phyloP scores from a whole-genome alignment of 2,888 invertebrate species.

The Papilio protenor region DNA sequence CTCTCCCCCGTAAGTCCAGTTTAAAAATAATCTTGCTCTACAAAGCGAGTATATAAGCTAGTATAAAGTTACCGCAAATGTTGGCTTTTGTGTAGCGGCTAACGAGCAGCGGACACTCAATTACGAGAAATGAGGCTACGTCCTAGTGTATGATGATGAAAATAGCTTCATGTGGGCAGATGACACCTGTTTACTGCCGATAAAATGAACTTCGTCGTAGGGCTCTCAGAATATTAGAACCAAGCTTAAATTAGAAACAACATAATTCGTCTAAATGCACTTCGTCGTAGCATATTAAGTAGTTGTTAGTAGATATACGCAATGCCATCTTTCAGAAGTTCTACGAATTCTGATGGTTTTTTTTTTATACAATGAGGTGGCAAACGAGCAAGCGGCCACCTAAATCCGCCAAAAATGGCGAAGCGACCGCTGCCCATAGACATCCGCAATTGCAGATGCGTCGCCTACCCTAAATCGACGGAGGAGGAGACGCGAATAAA shows the following conservation, averaged over 20 bases:
- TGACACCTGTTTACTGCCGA: neutral
- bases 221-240: neutral
- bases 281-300: neutral
- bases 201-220: neutral
- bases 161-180: neutral
- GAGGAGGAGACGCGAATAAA: too few relatives aligned
- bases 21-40: constrained; percentile 1
- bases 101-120: constrained; percentile 15
- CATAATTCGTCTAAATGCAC: neutral
- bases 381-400: too few relatives aligned
- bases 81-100: constrained; percentile 10
- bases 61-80: constrained; percentile 15
- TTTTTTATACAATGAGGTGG: too few relatives aligned
- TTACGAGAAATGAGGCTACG: constrained; percentile 20
- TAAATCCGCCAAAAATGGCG: too few relatives aligned
- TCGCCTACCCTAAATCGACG: too few relatives aligned
- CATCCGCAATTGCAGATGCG: too few relatives aligned
- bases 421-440: too few relatives aligned
- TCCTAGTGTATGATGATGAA: neutral
- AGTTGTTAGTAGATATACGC: too few relatives aligned
- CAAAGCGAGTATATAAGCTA: neutral
- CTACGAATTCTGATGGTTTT: too few relatives aligned
- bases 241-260: neutral
- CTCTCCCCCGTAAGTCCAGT: neutral
- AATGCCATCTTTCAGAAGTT: too few relatives aligned